phyloP scores from a whole-genome alignment of 2,888 invertebrate genomes.

The Drosophila greeni region DNA sequence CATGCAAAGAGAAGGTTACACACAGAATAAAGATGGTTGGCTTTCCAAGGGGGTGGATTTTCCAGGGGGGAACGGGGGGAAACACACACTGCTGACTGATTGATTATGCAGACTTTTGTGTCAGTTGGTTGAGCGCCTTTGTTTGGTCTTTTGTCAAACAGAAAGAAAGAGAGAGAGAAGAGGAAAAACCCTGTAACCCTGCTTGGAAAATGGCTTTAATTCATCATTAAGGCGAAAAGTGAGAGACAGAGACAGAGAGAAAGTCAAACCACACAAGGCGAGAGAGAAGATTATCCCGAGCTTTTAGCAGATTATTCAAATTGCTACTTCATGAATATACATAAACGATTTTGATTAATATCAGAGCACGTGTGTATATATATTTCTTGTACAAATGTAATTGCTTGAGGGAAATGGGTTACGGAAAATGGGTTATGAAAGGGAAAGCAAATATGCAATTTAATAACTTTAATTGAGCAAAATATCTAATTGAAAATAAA shows the following conservation, averaged over 20 bases:
- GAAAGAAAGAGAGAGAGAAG: not conserved
- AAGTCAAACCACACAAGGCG: slow-evolving; percentile 23
- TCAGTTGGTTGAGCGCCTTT: slow-evolving; percentile 61
- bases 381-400: slow-evolving; percentile 1
- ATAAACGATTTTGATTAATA: slow-evolving; percentile 43
- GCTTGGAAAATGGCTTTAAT: slow-evolving; percentile 57
- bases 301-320: slow-evolving; percentile 42
- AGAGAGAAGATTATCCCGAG: slow-evolving; percentile 23
- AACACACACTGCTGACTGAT: slow-evolving; percentile 51
- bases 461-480: too few species aligned
- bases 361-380: not conserved
- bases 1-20: slow-evolving; percentile 37
- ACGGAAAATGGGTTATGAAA: not conserved
- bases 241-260: slow-evolving; percentile 4
- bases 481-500: too few species aligned
- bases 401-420: slow-evolving; percentile 9
- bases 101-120: slow-evolving; percentile 72
- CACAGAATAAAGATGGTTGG: slow-evolving; percentile 27
- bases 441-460: too few species aligned
- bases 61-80: not conserved
- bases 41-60: slow-evolving; percentile 7
- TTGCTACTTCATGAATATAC: slow-evolving; percentile 44
- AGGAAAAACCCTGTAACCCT: not conserved
- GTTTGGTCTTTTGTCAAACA: slow-evolving; percentile 35
- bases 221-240: slow-evolving; percentile 61